phyloP scores from a whole-genome alignment of 1,140 invertebrate species.

The Stegodyphus mimosarum region DNA sequence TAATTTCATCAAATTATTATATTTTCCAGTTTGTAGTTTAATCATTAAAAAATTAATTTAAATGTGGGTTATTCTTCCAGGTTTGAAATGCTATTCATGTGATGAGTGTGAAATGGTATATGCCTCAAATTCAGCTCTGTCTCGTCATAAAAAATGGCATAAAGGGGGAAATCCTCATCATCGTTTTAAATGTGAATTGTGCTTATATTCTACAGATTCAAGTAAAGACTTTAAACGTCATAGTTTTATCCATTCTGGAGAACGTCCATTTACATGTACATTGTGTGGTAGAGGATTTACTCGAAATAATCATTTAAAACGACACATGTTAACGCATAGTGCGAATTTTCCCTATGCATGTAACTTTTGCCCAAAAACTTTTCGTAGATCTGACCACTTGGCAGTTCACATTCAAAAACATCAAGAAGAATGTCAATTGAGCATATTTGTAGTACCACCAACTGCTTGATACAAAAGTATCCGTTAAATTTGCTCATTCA shows the following conservation, averaged over 20 bases:
- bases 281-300: slow-evolving; percentile 49
- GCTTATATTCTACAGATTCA: slow-evolving; percentile 43
- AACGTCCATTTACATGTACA: slow-evolving; percentile 46
- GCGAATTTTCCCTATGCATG: slow-evolving; percentile 26
- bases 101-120: slow-evolving; percentile 57
- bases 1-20: too few species aligned
- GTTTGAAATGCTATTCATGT: slow-evolving; percentile 44
- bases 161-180: slow-evolving; percentile 46
- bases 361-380: slow-evolving; percentile 27
- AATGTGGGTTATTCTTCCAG: not conserved
- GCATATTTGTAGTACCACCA: slow-evolving; percentile 23
- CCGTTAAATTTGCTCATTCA: too few species aligned
- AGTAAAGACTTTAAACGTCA: slow-evolving; percentile 49
- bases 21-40: too few species aligned
- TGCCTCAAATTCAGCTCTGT: slow-evolving; percentile 50
- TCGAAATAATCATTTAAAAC: slow-evolving; percentile 50
- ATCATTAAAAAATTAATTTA: too few species aligned
- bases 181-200: slow-evolving; percentile 42
- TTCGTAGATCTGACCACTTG: slow-evolving; percentile 42
- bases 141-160: slow-evolving; percentile 55
- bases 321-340: slow-evolving; percentile 44
- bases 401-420: slow-evolving; percentile 43
- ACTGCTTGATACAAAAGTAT: not conserved
- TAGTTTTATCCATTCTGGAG: slow-evolving; percentile 47
- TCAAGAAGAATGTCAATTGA: slow-evolving; percentile 25